Percentiles rank a stretch among this genome's conserved stretches.
Evolutionary conservation across 2,888 invertebrate species (phyloP).

Genomic region (Andrena flavipes): DNA sequence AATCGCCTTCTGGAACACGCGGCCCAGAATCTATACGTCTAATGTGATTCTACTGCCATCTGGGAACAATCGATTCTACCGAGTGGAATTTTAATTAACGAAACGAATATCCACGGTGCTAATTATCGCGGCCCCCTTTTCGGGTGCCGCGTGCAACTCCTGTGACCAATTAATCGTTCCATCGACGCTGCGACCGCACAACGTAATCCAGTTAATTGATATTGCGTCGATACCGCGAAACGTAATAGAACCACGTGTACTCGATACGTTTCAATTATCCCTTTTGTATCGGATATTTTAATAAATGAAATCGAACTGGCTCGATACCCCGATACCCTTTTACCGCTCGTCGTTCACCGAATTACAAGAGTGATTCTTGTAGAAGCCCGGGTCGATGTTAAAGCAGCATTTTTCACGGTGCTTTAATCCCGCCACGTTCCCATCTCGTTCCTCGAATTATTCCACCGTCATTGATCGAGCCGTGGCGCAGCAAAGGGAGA

Average conservation of each 20-base stretch:
- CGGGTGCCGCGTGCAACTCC: slow-evolving; percentile 25
- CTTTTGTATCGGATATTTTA: background rate
- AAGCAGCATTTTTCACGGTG: background rate
- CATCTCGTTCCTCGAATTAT: slow-evolving; percentile 32
- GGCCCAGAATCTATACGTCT: slow-evolving; percentile 12
- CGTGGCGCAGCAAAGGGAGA: background rate
- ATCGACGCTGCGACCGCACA: background rate
- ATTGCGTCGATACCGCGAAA: slow-evolving; percentile 11
- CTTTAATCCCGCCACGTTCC: slow-evolving; percentile 11
- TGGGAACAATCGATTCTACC: slow-evolving; percentile 38
- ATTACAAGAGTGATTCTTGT: too few relatives aligned
- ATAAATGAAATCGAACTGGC: slow-evolving; percentile 11
- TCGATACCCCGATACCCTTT: background rate
- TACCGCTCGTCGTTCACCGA: too few relatives aligned
- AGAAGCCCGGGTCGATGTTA: background rate
- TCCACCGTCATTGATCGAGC: slow-evolving; percentile 30
- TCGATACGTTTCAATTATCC: slow-evolving; percentile 7
- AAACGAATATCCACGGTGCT: slow-evolving; percentile 42
- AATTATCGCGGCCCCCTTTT: slow-evolving; percentile 56
- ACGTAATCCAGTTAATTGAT: slow-evolving; percentile 29
- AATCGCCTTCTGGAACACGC: background rate
- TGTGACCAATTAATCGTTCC: slow-evolving; percentile 56
- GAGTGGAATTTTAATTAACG: slow-evolving; percentile 64
- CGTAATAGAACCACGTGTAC: slow-evolving; percentile 1
- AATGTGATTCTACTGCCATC: slow-evolving; percentile 4